Conservation (phyloP, 2,888 invertebrate species). For the Himalopsyche japonica region DNA sequence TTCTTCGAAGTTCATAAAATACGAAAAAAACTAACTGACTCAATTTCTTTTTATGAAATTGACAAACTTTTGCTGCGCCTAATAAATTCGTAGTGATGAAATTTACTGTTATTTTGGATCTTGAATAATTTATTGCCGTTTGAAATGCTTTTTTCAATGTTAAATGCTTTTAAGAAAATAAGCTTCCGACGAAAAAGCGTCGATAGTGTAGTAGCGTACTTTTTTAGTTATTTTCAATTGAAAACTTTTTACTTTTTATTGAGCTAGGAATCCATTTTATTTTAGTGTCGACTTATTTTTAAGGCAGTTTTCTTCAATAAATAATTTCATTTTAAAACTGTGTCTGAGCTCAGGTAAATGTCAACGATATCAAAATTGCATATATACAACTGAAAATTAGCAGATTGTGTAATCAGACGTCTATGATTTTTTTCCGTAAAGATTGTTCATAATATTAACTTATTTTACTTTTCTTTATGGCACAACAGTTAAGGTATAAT, state of each 20-base stretch:
- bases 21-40: background rate
- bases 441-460: no score
- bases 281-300: no score
- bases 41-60: background rate
- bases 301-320: no score
- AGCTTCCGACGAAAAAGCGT: background rate
- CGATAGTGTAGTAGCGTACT: background rate
- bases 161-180: background rate
- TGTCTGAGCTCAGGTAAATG: no score
- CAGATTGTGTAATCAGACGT: no score
- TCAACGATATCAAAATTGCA: no score
- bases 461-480: no score
- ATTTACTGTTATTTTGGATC: background rate
- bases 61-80: background rate
- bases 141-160: background rate
- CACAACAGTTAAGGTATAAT: no score
- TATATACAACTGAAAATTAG: no score
- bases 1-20: background rate
- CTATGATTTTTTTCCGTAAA: no score
- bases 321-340: no score
- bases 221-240: background rate
- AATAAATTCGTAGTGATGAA: background rate
- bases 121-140: background rate
- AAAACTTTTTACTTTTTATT: background rate
- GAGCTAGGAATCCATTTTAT: background rate